Percentiles rank a stretch among this genome's conserved stretches.
Evolutionary conservation across 2,113 vertebrate species (phyloP).

Genomic region (Maccullochella peelii): DNA sequence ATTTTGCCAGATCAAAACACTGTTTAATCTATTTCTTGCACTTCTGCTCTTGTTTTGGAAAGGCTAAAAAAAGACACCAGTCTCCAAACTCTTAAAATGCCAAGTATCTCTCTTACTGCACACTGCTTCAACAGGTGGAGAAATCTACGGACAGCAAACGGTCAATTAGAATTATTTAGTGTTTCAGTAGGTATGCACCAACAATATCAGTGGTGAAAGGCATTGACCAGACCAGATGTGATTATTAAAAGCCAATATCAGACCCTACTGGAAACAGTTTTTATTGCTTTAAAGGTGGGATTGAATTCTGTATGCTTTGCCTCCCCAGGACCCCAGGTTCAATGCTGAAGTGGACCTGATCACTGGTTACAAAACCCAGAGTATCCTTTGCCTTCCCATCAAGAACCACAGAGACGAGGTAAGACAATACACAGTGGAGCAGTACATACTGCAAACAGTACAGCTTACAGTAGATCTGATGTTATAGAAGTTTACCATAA

Average conservation of each 20-base stretch:
- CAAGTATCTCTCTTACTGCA: too few species aligned
- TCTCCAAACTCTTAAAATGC: too few species aligned
- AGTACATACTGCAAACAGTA: background rate
- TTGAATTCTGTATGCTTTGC: constrained; percentile 18
- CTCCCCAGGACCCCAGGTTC: constrained; percentile 92
- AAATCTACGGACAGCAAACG: too few species aligned
- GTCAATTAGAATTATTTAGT: background rate
- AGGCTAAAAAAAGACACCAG: too few species aligned
- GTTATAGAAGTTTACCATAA: background rate
- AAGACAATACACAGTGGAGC: background rate
- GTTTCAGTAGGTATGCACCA: background rate
- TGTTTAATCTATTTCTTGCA: too few species aligned
- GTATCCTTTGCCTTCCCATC: constrained; percentile 98
- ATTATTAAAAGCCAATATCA: background rate
- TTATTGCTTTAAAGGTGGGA: background rate
- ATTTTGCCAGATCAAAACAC: too few species aligned
- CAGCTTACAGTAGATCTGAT: background rate
- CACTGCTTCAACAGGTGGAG: too few species aligned
- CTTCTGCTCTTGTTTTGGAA: too few species aligned
- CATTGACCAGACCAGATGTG: too few species aligned
- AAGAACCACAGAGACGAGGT: constrained; percentile 98
- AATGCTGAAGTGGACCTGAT: constrained; percentile 98
- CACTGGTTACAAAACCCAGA: constrained; percentile 98
- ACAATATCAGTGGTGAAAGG: background rate
- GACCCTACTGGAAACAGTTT: background rate